Conservation (phyloP, 2,797 vertebrate genomes). For the Diplodus sargus region DNA sequence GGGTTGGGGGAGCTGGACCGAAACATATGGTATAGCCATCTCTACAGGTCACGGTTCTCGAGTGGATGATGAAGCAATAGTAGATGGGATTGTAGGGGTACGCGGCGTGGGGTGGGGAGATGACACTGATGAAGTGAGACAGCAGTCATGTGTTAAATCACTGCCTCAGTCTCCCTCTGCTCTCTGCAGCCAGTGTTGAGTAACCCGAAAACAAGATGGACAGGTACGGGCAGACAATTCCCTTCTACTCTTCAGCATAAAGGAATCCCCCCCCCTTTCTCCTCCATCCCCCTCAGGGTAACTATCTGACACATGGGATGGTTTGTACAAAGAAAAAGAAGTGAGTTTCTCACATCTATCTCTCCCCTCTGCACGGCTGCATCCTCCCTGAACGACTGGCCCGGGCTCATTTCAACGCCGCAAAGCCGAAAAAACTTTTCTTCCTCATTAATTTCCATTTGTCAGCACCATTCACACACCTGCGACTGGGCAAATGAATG, state of each 20-base stretch:
- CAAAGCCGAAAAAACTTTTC: slow-evolving; percentile 60
- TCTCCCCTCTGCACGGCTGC: slow-evolving; percentile 26
- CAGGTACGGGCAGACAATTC: slow-evolving; percentile 58
- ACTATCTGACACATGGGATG: slow-evolving; percentile 53
- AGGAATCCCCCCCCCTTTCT: slow-evolving; percentile 19
- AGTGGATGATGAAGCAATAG: slow-evolving; percentile 47
- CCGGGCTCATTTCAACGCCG: slow-evolving; percentile 53
- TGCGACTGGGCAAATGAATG: slow-evolving; percentile 36
- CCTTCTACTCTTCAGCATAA: slow-evolving; percentile 53
- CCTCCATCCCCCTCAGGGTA: slow-evolving; percentile 42
- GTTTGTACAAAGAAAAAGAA: slow-evolving; percentile 37
- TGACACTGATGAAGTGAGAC: slow-evolving; percentile 73
- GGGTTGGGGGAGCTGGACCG: slow-evolving; percentile 8
- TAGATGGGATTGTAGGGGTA: slow-evolving; percentile 31
- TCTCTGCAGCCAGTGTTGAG: slow-evolving; percentile 53
- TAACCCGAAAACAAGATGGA: slow-evolving; percentile 62
- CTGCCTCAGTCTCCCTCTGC: slow-evolving; percentile 54
- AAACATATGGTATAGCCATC: slow-evolving; percentile 13
- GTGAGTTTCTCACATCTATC: slow-evolving; percentile 39
- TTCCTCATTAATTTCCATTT: slow-evolving; percentile 74
- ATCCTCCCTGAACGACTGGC: slow-evolving; percentile 52
- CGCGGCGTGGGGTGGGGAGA: slow-evolving; percentile 20
- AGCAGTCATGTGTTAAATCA: slow-evolving; percentile 75
- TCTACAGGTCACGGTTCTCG: slow-evolving; percentile 12
- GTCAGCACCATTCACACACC: slow-evolving; percentile 63